Conservation (phyloP, 2,113 vertebrate species). For the Origma solitaria region DNA sequence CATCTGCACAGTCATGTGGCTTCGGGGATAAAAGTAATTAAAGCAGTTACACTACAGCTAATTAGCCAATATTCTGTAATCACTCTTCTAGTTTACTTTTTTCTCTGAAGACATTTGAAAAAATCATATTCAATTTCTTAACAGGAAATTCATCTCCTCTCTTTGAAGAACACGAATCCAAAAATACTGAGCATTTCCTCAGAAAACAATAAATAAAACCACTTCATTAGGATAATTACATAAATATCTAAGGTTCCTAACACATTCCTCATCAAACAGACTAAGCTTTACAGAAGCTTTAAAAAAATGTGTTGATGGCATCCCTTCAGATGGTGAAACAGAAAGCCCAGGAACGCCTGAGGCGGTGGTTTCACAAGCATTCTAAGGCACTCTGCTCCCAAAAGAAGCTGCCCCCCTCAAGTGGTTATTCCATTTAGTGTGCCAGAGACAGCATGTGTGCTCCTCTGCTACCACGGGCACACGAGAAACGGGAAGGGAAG, state of each 20-base stretch:
- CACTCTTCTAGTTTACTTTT: slow-evolving; percentile 63
- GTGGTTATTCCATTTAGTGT: not conserved
- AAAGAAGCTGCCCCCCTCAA: not conserved
- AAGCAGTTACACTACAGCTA: slow-evolving; percentile 65
- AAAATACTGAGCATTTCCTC: slow-evolving; percentile 38
- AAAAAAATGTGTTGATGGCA: not conserved
- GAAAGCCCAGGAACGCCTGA: slow-evolving; percentile 15
- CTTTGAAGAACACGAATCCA: not conserved
- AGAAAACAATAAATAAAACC: slow-evolving; percentile 46
- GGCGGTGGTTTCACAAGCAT: slow-evolving; percentile 15
- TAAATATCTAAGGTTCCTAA: slow-evolving; percentile 16
- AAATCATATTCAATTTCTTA: slow-evolving; percentile 29
- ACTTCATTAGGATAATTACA: slow-evolving; percentile 45
- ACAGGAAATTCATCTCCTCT: slow-evolving; percentile 39
- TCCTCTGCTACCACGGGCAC: not conserved
- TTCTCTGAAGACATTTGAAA: slow-evolving; percentile 55
- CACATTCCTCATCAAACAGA: not conserved
- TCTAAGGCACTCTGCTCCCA: slow-evolving; percentile 5
- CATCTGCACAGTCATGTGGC: slow-evolving; percentile 68
- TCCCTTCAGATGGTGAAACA: slow-evolving; percentile 32
- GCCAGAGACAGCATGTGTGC: slow-evolving; percentile 43
- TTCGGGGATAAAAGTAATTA: slow-evolving; percentile 68
- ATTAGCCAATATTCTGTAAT: slow-evolving; percentile 70
- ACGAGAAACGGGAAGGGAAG: not conserved
- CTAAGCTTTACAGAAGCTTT: not conserved